These are phyloP conservation scores for Cryptoprocta ferox DNA, from an alignment of 2,797 vertebrate species.

Conservation along the genomic window DNA sequence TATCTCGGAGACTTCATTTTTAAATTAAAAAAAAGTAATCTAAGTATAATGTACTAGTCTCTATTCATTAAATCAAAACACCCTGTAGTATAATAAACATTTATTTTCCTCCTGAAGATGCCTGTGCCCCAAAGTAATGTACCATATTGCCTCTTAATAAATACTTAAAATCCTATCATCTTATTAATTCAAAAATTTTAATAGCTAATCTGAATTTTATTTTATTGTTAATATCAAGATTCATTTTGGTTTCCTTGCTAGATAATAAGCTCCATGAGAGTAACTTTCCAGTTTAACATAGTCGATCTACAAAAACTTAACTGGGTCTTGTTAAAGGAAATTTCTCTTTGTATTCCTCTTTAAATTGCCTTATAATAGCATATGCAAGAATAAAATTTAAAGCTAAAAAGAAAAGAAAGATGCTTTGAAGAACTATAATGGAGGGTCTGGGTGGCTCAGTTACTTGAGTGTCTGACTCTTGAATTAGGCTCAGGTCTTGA, in stretches of 20 bases:
- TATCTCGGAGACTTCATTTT: slow-evolving; percentile 26
- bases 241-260: background rate
- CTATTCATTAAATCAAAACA: background rate
- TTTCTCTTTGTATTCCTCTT: background rate
- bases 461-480: too few species aligned
- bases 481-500: too few species aligned
- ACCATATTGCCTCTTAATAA: background rate
- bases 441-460: too few species aligned
- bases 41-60: background rate
- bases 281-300: background rate
- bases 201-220: background rate
- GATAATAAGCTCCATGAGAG: background rate
- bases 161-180: background rate
- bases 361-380: background rate
- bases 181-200: slow-evolving; percentile 5
- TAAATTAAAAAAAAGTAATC: background rate
- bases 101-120: background rate
- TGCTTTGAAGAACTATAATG: background rate
- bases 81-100: background rate
- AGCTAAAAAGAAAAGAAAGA: background rate
- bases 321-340: background rate
- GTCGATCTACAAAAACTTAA: background rate
- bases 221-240: background rate
- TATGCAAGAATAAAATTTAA: background rate
- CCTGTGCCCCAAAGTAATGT: background rate